A percentile compares a stretch with the other conserved stretches of the same genome.
Conservation (phyloP, 2,797 vertebrate species). For the Ctenosaura bakeri region DNA sequence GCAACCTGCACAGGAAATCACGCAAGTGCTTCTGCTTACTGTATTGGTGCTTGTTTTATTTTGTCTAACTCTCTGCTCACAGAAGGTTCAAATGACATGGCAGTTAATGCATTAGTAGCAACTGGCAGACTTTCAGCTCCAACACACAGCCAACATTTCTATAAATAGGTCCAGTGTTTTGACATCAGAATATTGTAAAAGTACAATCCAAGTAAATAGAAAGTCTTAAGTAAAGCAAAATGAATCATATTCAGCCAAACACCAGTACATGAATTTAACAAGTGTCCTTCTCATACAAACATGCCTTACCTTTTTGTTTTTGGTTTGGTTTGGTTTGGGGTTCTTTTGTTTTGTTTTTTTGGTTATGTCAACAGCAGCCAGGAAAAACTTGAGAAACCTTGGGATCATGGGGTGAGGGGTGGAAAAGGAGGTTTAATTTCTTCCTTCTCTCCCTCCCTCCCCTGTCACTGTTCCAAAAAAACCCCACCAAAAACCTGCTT, state of each 20-base stretch:
- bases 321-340: background rate
- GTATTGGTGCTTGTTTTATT: background rate
- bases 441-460: background rate
- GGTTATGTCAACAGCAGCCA: background rate
- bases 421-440: background rate
- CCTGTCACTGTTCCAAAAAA: background rate
- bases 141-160: background rate
- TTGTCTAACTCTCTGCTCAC: background rate
- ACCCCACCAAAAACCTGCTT: background rate
- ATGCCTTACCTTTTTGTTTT: background rate
- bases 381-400: background rate
- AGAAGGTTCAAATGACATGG: background rate
- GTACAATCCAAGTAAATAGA: background rate
- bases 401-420: background rate
- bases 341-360: no score
- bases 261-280: background rate
- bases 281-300: background rate
- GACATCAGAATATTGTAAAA: background rate
- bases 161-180: slow-evolving; percentile 7
- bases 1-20: background rate
- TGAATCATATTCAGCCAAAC: background rate
- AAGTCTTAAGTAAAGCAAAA: background rate
- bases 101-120: background rate
- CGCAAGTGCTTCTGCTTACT: rapidly evolving
- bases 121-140: background rate